phyloP scores from a whole-genome alignment of 2,888 invertebrate species.

The Poecilobothrus nobilitatus region DNA sequence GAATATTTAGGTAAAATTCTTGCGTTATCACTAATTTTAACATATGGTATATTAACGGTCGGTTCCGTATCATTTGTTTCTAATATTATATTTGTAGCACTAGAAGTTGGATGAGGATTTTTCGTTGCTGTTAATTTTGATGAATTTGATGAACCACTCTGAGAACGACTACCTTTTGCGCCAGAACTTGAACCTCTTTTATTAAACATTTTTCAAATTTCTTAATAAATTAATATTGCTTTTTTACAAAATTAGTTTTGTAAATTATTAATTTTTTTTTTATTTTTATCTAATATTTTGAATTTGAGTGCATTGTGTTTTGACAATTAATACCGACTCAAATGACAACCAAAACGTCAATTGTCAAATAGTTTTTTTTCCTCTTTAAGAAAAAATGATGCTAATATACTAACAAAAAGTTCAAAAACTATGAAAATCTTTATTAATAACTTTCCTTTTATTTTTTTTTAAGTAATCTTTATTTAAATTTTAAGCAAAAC shows the following conservation, averaged over 20 bases:
- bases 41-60: constrained; percentile 49
- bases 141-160: not conserved
- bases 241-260: not conserved
- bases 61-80: not conserved
- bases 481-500: too few species aligned
- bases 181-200: constrained; percentile 5
- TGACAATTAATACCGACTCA: not conserved
- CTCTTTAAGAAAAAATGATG: not conserved
- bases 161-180: not conserved
- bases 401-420: not conserved
- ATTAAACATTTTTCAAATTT: not conserved
- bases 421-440: too few species aligned
- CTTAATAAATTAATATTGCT: not conserved
- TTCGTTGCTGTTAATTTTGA: not conserved
- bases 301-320: not conserved
- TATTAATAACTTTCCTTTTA: too few species aligned
- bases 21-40: constrained; percentile 61
- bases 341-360: not conserved
- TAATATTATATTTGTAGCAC: not conserved
- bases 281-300: not conserved
- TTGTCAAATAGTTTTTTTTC: not conserved
- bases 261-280: not conserved
- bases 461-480: too few species aligned
- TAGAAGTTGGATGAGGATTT: not conserved
- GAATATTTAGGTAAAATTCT: constrained; percentile 59